A percentile compares a stretch with the other conserved stretches of the same genome.
phyloP scores from a whole-genome alignment of 2,797 vertebrate species.

The Adelosebastes latens region DNA sequence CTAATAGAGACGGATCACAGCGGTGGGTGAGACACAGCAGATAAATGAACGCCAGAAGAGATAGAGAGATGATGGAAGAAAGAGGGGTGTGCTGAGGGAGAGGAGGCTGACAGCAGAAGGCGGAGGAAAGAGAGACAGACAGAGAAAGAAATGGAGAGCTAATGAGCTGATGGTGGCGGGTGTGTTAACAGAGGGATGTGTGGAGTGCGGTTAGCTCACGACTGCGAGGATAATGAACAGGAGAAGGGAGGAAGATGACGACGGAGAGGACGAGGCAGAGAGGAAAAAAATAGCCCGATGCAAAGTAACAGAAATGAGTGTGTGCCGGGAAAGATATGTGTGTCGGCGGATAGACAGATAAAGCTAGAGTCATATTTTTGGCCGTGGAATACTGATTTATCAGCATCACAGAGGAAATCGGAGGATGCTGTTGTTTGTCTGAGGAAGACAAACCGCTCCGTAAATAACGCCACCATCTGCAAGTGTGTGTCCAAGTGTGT shows the following conservation, averaged over 20 bases:
- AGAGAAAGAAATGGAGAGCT: slow-evolving; percentile 5
- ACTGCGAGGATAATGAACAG: slow-evolving; percentile 11
- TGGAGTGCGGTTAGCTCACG: neutral
- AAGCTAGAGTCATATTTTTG: slow-evolving; percentile 5
- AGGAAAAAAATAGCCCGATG: neutral
- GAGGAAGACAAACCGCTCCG: slow-evolving; percentile 31
- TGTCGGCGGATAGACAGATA: neutral
- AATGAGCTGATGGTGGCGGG: slow-evolving; percentile 33
- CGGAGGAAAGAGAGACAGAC: slow-evolving; percentile 6
- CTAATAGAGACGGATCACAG: slow-evolving; percentile 48
- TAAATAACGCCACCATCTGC: slow-evolving; percentile 39
- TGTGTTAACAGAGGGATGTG: neutral
- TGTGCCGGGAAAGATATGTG: neutral
- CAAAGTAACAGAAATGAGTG: neutral
- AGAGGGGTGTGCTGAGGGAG: neutral
- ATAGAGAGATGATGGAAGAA: neutral
- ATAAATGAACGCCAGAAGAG: slow-evolving; percentile 37
- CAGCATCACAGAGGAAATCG: slow-evolving; percentile 24
- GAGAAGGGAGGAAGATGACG: neutral
- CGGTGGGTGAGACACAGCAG: slow-evolving; percentile 7
- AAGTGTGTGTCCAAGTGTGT: neutral
- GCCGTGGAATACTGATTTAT: slow-evolving; percentile 38
- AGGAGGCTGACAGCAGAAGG: neutral
- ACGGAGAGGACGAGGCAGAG: neutral
- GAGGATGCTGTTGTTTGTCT: slow-evolving; percentile 35